These are phyloP conservation scores for Acholoe squamosa DNA, from an alignment of 2,888 invertebrate genomes.

Conservation along the genomic window DNA sequence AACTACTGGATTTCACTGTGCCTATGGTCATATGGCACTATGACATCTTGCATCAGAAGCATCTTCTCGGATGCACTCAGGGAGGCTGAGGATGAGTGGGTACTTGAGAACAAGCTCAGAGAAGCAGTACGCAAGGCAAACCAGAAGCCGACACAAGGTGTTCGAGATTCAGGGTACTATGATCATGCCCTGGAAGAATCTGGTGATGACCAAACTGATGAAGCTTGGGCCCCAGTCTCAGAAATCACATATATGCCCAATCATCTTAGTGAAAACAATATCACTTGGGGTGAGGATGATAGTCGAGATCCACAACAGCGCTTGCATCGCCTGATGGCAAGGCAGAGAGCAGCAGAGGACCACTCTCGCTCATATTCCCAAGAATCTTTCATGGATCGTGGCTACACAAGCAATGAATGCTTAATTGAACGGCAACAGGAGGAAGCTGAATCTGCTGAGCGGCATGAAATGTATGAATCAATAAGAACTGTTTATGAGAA, in stretches of 20 bases:
- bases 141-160: not conserved
- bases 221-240: not conserved
- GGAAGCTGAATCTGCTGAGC: not conserved
- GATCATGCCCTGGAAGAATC: conserved; percentile 55
- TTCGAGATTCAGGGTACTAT: conserved; percentile 67
- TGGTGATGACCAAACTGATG: not conserved
- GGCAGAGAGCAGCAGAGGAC: not conserved
- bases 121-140: conserved; percentile 54
- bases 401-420: conserved; percentile 64
- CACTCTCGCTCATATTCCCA: not conserved
- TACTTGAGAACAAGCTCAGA: conserved; percentile 50
- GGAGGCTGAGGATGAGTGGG: conserved; percentile 57
- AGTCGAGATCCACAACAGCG: conserved; percentile 22
- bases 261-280: not conserved
- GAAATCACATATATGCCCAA: conserved; percentile 3
- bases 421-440: conserved; percentile 55
- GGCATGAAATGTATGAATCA: not conserved
- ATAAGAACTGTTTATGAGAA: conserved; percentile 53
- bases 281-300: not conserved
- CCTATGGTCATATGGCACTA: conserved; percentile 64
- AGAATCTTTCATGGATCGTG: conserved; percentile 41
- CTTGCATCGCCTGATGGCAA: not conserved
- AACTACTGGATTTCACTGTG: conserved; percentile 80
- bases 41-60: conserved; percentile 53
- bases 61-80: conserved; percentile 53